Evolutionary conservation across 1,140 invertebrate species (phyloP).

Genomic region (Alviniconcha marisindica): DNA sequence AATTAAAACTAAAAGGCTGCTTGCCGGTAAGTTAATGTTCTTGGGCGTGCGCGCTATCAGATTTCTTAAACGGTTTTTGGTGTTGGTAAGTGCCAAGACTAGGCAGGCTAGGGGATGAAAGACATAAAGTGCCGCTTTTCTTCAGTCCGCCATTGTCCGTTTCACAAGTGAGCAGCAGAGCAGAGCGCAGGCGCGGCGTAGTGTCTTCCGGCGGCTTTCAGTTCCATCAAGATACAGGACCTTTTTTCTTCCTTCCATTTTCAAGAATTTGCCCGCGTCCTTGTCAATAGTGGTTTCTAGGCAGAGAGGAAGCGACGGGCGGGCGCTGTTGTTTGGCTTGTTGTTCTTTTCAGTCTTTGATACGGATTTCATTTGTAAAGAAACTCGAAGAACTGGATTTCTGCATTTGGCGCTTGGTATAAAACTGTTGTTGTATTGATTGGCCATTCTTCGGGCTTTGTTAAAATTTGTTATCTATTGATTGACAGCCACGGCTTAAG

Average conservation of each 20-base stretch:
- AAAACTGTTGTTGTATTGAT: not conserved
- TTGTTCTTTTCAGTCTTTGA: conserved; percentile 23
- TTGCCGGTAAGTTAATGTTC: conserved; percentile 9
- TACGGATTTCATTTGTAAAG: conserved; percentile 10
- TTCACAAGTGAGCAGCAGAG: conserved; percentile 38
- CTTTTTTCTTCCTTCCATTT: conserved; percentile 23
- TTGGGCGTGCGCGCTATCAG: not conserved
- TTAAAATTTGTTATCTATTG: conserved; percentile 25
- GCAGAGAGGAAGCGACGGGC: not conserved
- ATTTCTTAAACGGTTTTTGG: conserved; percentile 36
- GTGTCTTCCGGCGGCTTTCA: conserved; percentile 24
- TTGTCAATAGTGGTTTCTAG: conserved; percentile 31
- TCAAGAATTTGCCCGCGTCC: conserved; percentile 20
- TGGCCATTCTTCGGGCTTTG: conserved; percentile 2
- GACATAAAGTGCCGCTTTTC: conserved; percentile 25
- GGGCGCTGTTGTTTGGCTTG: not conserved
- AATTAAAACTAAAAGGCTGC: not conserved
- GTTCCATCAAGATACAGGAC: conserved; percentile 15
- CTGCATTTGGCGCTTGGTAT: conserved; percentile 19
- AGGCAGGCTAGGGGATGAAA: not conserved
- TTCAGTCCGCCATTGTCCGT: conserved; percentile 27
- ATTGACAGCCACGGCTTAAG: conserved; percentile 3
- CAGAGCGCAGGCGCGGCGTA: conserved; percentile 12
- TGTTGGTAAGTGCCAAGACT: conserved; percentile 38
- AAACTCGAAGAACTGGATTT: conserved; percentile 29